These are phyloP conservation scores for Myiagra hebetior DNA, from an alignment of 2,113 vertebrate species.

Conservation along the genomic window DNA sequence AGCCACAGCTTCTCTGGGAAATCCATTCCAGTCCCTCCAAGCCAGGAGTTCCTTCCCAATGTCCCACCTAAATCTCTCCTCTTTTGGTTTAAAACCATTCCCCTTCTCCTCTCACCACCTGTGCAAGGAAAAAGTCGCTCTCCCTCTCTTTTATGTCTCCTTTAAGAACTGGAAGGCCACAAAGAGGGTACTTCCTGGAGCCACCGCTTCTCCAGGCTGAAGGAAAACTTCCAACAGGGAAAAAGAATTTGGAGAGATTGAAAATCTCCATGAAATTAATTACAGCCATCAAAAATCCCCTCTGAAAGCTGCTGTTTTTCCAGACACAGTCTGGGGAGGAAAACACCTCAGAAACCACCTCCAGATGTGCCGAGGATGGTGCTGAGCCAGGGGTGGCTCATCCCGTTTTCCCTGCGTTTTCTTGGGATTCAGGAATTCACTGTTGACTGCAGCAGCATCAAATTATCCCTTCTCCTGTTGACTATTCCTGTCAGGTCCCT, in stretches of 20 bases:
- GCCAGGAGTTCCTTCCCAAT: not conserved
- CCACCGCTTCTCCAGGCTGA: not conserved
- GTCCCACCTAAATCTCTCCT: not conserved
- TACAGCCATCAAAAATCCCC: not conserved
- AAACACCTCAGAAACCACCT: not conserved
- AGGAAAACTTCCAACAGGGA: not conserved
- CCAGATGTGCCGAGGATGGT: not conserved
- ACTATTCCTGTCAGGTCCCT: not conserved
- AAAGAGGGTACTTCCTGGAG: no score
- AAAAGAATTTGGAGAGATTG: not conserved
- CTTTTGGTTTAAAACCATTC: not conserved
- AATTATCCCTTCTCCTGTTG: accelerated
- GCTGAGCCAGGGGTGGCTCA: not conserved
- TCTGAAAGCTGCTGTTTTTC: not conserved
- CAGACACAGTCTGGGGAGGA: not conserved
- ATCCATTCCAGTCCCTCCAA: not conserved
- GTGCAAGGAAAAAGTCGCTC: not conserved
- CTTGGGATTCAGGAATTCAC: not conserved
- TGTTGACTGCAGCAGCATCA: not conserved
- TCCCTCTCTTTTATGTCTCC: no score
- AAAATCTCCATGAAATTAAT: not conserved
- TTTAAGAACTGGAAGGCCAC: no score
- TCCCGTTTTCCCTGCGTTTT: not conserved
- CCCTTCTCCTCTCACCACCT: not conserved
- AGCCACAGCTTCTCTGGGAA: not conserved